Conservation (phyloP, 1,140 invertebrate genomes). For the Elymnias hypermnestra region DNA sequence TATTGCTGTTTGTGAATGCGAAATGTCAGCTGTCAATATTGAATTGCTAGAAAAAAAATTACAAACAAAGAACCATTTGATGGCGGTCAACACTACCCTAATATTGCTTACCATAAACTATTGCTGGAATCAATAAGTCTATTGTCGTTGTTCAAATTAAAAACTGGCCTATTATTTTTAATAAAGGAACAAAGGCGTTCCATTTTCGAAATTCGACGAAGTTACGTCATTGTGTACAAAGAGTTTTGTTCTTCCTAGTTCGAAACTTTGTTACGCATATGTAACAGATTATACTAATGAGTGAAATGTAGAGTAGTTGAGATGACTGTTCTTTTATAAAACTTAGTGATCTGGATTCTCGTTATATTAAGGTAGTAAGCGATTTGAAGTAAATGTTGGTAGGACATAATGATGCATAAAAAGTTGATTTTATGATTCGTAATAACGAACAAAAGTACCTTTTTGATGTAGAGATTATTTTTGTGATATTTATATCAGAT, state of each 20-base stretch:
- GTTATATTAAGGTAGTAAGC: no score
- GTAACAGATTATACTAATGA: constrained; percentile 21
- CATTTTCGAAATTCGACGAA: constrained; percentile 52
- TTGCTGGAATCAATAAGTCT: constrained; percentile 29
- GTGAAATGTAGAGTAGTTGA: background rate
- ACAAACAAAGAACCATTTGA: constrained; percentile 38
- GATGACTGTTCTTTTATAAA: constrained; percentile 1
- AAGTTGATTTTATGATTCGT: no score
- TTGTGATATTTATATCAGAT: no score
- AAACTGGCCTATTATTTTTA: constrained; percentile 29
- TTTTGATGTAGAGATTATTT: no score
- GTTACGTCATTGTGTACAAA: constrained; percentile 47
- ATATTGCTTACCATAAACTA: constrained; percentile 36
- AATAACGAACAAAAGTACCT: no score
- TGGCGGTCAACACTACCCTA: constrained; percentile 32
- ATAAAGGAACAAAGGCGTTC: constrained; percentile 53
- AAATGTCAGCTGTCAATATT: constrained; percentile 21
- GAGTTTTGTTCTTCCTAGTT: constrained; percentile 24
- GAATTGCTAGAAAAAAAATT: constrained; percentile 14
- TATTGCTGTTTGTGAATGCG: constrained; percentile 5
- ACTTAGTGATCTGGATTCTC: no score
- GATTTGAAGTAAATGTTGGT: no score
- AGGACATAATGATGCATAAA: no score
- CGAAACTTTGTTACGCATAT: constrained; percentile 27
- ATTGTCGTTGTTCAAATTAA: constrained; percentile 31